Evolutionary conservation across 2,113 vertebrate species (phyloP).

Genomic region (Psettodes erumei): DNA sequence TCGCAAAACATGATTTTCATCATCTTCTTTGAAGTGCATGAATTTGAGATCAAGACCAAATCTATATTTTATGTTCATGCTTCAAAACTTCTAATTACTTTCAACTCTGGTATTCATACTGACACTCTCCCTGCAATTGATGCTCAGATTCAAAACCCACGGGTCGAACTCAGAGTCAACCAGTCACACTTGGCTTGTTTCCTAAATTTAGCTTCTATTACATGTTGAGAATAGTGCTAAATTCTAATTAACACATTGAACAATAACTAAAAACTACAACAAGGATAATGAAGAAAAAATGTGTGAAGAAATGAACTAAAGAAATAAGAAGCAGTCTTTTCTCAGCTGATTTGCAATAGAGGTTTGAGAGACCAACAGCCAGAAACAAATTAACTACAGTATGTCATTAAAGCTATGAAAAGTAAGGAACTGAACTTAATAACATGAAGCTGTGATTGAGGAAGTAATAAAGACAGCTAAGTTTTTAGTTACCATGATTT

Average conservation of each 20-base stretch:
- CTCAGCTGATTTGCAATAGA: constrained; percentile 1
- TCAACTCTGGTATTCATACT: neutral
- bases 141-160: constrained; percentile 26
- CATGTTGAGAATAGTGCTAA: neutral
- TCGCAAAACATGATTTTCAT: neutral
- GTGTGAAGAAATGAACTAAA: too few relatives aligned
- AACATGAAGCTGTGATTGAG: neutral
- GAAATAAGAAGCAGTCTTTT: too few relatives aligned
- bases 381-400: neutral
- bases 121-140: neutral
- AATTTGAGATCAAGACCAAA: constrained; percentile 1
- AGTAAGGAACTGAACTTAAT: neutral
- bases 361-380: neutral
- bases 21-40: constrained; percentile 16
- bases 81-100: constrained; percentile 21
- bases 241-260: neutral
- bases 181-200: neutral
- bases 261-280: too few relatives aligned
- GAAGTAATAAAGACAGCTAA: neutral
- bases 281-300: too few relatives aligned
- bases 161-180: constrained; percentile 5
- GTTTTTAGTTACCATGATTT: constrained; percentile 89
- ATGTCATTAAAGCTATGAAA: neutral
- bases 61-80: constrained; percentile 25
- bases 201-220: neutral